Percentiles rank a stretch among this genome's conserved stretches.
Evolutionary conservation across 2,797 vertebrate genomes (phyloP).

Genomic region (Chloroceryle inda): DNA sequence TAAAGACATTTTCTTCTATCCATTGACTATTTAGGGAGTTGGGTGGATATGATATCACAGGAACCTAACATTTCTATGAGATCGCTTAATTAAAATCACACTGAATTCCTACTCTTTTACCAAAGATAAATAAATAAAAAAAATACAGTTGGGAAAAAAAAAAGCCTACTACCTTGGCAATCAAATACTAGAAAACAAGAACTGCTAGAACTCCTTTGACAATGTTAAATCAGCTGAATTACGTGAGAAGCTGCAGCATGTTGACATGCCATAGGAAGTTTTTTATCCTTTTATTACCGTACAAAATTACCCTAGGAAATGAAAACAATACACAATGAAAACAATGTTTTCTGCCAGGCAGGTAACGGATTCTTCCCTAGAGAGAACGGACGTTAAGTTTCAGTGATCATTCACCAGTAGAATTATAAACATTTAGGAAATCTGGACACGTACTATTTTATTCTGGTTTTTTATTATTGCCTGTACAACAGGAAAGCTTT

Average conservation of each 20-base stretch:
- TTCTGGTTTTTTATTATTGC: background rate
- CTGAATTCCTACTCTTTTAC: background rate
- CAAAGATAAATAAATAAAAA: background rate
- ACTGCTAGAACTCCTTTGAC: background rate
- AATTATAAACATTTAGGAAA: background rate
- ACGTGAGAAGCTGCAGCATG: background rate
- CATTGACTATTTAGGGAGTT: background rate
- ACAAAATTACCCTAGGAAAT: conserved; percentile 15
- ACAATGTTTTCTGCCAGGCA: background rate
- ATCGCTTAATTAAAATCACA: background rate
- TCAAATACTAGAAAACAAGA: background rate
- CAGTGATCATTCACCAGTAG: background rate
- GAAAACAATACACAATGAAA: background rate
- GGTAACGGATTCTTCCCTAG: background rate
- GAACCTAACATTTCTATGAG: background rate
- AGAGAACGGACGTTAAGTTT: background rate
- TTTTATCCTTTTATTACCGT: conserved; percentile 17
- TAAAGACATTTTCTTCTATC: background rate
- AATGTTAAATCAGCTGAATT: background rate
- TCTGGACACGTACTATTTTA: background rate
- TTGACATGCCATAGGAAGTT: background rate
- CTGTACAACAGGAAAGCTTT: background rate
- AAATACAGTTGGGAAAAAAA: background rate
- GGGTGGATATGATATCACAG: background rate
- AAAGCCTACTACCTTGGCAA: background rate